Percentiles rank a stretch among this genome's conserved stretches.
phyloP scores from a whole-genome alignment of 1,140 invertebrate genomes.

The Pogonus chalceus region DNA sequence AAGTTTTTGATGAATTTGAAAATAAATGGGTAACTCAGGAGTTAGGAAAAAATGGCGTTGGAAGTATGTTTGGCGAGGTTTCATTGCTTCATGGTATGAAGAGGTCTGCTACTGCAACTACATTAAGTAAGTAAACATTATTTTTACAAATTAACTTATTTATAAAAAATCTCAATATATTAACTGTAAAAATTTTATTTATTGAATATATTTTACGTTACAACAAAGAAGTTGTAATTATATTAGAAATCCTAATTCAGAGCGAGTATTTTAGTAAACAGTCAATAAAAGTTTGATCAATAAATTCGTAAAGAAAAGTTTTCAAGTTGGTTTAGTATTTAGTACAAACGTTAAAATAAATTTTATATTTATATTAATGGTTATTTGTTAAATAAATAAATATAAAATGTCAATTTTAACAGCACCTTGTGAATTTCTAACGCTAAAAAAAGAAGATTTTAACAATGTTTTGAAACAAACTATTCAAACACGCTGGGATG shows the following conservation, averaged over 20 bases:
- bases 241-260: too few species aligned
- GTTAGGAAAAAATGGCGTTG: constrained; percentile 34
- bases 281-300: too few species aligned
- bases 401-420: constrained; percentile 8
- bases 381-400: too few species aligned
- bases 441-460: constrained; percentile 44
- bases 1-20: constrained; percentile 39
- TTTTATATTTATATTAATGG: constrained; percentile 6
- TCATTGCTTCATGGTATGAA: constrained; percentile 47
- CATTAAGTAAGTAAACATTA: constrained; percentile 45
- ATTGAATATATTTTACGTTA: too few species aligned
- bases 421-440: constrained; percentile 44
- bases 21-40: constrained; percentile 37
- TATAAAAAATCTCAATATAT: too few species aligned
- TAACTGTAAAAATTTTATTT: too few species aligned
- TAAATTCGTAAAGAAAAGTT: too few species aligned
- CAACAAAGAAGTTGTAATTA: too few species aligned
- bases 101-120: constrained; percentile 44
- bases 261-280: too few species aligned
- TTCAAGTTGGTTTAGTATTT: too few species aligned
- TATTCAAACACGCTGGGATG: constrained; percentile 48
- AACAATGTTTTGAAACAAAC: constrained; percentile 44
- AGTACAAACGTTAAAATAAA: not conserved
- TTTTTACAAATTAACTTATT: too few species aligned
- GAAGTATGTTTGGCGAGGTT: constrained; percentile 52